Conservation (phyloP, 2,888 invertebrate species). For the Octonoba sinensis region DNA sequence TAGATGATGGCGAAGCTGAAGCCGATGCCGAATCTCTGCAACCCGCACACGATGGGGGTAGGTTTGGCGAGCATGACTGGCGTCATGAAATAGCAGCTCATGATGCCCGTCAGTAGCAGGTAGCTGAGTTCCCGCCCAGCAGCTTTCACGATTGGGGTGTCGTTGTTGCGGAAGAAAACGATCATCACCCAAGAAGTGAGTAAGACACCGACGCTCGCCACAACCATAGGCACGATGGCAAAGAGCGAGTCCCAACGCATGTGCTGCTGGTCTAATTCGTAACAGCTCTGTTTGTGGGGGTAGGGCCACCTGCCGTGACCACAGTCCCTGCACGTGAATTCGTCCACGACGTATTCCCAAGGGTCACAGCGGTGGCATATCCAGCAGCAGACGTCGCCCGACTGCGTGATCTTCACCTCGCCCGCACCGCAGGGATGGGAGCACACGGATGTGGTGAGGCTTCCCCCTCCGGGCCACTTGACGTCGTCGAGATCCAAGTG, state of each 20-base stretch:
- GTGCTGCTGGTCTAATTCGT: slow-evolving; percentile 76
- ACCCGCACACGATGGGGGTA: slow-evolving; percentile 75
- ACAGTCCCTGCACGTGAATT: slow-evolving; percentile 78
- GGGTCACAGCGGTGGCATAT: slow-evolving; percentile 81
- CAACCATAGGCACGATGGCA: slow-evolving; percentile 77
- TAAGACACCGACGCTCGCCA: slow-evolving; percentile 77
- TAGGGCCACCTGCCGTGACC: slow-evolving; percentile 78
- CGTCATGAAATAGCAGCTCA: slow-evolving; percentile 78
- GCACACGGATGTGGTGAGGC: slow-evolving; percentile 78
- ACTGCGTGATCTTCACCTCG: slow-evolving; percentile 78
- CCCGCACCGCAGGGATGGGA: slow-evolving; percentile 79
- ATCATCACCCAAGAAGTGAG: slow-evolving; percentile 77
- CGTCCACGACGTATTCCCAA: slow-evolving; percentile 78
- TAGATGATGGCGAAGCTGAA: slow-evolving; percentile 79
- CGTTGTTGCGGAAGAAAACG: slow-evolving; percentile 77
- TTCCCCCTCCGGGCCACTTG: slow-evolving; percentile 69
- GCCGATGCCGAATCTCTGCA: slow-evolving; percentile 78
- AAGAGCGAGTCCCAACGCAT: slow-evolving; percentile 79
- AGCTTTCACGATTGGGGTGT: slow-evolving; percentile 78
- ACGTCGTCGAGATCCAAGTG: slow-evolving; percentile 68
- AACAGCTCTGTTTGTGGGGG: slow-evolving; percentile 77
- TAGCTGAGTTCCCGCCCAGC: slow-evolving; percentile 78
- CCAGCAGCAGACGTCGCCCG: slow-evolving; percentile 82
- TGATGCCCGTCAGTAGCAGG: slow-evolving; percentile 77
- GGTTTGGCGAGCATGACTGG: slow-evolving; percentile 77